Percentiles rank a stretch among this genome's conserved stretches.
phyloP scores from a whole-genome alignment of 1,140 invertebrate species.

The Aphidius gifuensis region DNA sequence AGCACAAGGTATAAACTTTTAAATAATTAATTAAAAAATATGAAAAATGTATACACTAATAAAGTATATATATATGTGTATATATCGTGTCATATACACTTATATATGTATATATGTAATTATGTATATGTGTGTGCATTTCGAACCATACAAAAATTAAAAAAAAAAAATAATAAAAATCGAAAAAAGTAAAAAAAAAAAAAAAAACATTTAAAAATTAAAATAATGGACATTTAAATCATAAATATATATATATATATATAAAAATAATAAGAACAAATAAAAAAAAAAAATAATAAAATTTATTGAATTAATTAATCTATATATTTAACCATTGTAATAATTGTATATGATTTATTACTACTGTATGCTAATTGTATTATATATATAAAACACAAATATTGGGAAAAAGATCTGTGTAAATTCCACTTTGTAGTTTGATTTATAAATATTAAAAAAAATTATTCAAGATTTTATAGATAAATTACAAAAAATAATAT shows the following conservation, averaged over 20 bases:
- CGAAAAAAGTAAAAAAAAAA: too few species aligned
- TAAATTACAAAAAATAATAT: too few species aligned
- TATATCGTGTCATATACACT: constrained; percentile 35
- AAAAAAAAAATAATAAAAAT: too few species aligned
- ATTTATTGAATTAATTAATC: constrained; percentile 48
- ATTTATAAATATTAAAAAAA: neutral
- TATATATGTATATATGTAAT: constrained; percentile 45
- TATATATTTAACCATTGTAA: constrained; percentile 58
- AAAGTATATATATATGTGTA: constrained; percentile 41
- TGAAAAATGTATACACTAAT: constrained; percentile 42
- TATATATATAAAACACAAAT: constrained; percentile 54
- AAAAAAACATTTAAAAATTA: neutral
- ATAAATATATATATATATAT: constrained; percentile 41
- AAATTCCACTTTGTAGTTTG: constrained; percentile 16
- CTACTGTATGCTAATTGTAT: constrained; percentile 56
- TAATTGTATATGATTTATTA: constrained; percentile 58
- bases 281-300: constrained; percentile 44
- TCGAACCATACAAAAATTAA: too few species aligned
- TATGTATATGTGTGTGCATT: constrained; percentile 32
- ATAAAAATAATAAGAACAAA: too few species aligned
- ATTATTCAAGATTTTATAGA: too few species aligned
- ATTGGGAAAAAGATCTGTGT: constrained; percentile 20
- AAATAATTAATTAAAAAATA: constrained; percentile 25
- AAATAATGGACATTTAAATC: constrained; percentile 6
- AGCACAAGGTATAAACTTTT: too few species aligned